Evolutionary conservation across 2,888 invertebrate genomes (phyloP), one percentile per base, ranked within the genome.

Genomic region (Drosophila ustulata): DNA sequence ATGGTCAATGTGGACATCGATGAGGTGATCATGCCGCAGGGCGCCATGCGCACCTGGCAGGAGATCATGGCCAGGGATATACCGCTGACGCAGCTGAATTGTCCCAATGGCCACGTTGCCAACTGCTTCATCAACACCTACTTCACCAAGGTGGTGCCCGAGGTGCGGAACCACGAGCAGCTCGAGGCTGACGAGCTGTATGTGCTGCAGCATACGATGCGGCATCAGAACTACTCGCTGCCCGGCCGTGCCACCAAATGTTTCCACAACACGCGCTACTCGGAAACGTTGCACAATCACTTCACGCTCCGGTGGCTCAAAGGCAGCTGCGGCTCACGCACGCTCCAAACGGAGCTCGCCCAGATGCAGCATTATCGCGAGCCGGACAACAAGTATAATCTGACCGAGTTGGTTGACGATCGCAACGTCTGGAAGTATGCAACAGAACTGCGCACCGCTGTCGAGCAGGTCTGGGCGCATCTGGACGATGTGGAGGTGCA

Each of bases 241-340:
- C 96, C 96, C 0, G 96, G 96, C 70, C 95, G 96, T 91, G 97
- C 97, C 92, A 96, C 97, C 82, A 97, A 97, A 93, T 97, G 97
- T 92, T 97, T 97, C 93, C 97, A 97, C 93, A 96, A 97, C 92
- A 96, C 97, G 45, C 96, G 96, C 84, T 95, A 96, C 86, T 97
- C 97, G 62, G 93, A 97, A 56, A 96, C 96, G 50, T 93, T 97
- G 76, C 97, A 97, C 93, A 97, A 97, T 92, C 97, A 97, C 93
- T 97, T 96, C 91, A 97, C 97, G 30, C 93, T 97, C 80, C 96
- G 96, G 63, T 97, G 97, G 91, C 93, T 97, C 56, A 95, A 57
- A 0, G 80, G 66, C 0, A 68, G 47, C 3, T 89, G 85, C 11
- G 41, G 3, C 6, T 28, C 75, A 0, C 66, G 57, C 6, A 46